Evolutionary conservation across 1,140 invertebrate species (phyloP).

Genomic region (Conus betulinus): DNA sequence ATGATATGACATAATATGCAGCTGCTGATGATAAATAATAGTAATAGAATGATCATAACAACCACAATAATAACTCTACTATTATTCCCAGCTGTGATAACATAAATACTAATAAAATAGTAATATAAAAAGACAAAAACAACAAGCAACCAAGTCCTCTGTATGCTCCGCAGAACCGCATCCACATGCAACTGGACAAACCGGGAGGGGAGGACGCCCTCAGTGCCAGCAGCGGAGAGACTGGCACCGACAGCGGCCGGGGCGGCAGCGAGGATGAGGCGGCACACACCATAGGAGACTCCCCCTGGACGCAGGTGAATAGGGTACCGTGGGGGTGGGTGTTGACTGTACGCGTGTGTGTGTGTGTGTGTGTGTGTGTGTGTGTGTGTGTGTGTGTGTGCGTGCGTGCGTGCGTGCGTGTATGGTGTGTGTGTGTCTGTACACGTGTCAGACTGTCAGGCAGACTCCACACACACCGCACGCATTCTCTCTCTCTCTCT

Average conservation of each 20-base stretch:
- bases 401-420: neutral
- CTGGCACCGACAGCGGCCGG: conserved; percentile 23
- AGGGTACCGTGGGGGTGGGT: neutral
- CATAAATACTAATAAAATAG: too few species aligned
- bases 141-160: too few species aligned
- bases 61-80: too few species aligned
- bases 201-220: conserved; percentile 19
- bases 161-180: neutral
- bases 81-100: too few species aligned
- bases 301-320: conserved; percentile 7
- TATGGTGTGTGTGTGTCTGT: neutral
- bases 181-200: conserved; percentile 19
- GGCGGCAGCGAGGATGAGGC: conserved; percentile 27
- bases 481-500: too few species aligned
- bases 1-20: too few species aligned
- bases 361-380: neutral
- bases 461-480: too few species aligned
- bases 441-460: neutral
- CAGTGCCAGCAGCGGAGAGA: conserved; percentile 20
- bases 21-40: too few species aligned
- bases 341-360: neutral
- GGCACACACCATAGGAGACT: neutral
- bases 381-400: conserved; percentile 4
- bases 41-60: too few species aligned
- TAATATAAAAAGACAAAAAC: too few species aligned